Conservation (phyloP, 2,797 vertebrate genomes). For the Lemur catta region DNA sequence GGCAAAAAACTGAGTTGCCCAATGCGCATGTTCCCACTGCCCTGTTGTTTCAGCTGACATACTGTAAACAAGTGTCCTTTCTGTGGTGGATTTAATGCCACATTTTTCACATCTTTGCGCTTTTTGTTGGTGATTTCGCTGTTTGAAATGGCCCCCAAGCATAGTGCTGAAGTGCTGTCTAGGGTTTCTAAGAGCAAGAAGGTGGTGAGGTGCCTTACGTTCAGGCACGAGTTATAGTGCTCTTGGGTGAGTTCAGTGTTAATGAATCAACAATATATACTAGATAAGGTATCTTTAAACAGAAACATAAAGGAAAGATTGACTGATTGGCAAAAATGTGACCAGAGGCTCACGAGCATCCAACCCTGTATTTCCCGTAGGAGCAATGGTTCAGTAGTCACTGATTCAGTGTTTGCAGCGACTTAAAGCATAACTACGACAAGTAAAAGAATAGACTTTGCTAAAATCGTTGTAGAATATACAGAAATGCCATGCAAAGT, state of each 20-base stretch:
- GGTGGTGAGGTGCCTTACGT: fast-evolving
- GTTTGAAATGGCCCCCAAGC: background rate
- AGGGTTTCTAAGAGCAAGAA: background rate
- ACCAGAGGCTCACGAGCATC: background rate
- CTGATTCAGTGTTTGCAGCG: background rate
- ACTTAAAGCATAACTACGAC: background rate
- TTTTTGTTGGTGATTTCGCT: background rate
- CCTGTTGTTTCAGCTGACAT: background rate
- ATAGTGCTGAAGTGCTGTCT: background rate
- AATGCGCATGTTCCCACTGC: background rate
- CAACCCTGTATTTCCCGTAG: background rate
- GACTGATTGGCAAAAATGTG: background rate
- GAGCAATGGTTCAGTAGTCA: background rate
- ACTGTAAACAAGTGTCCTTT: background rate
- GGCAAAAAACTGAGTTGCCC: background rate
- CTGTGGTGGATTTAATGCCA: background rate
- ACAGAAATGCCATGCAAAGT: background rate
- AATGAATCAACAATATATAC: background rate
- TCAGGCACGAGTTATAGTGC: background rate
- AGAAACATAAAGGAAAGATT: background rate
- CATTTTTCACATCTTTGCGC: background rate
- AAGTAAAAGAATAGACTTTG: background rate
- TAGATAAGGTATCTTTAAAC: background rate
- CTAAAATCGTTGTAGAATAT: background rate
- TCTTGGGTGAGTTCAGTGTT: background rate